Base-by-base conservation (phyloP, 23 tunicate genomes). In the Styela plicata region DNA sequence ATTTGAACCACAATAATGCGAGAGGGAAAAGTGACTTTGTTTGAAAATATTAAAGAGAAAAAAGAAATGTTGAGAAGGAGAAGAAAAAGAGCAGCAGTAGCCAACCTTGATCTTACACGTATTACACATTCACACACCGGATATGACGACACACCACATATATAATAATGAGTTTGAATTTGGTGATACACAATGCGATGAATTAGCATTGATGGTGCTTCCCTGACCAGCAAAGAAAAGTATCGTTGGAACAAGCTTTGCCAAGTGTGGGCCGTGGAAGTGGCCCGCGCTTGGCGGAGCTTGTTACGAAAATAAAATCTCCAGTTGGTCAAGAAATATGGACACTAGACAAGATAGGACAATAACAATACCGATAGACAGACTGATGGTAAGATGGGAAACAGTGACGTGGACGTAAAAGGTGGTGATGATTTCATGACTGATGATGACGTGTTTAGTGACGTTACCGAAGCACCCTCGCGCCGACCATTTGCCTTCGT, bases 381-480 rank as follows among this genome's bases (percentile, higher is more conserved):
- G 0, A 76, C 81, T 76, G 81, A 36, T 36, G 64, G 81, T 44
- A 33, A 27, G 1, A 44, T 36, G 81, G 66, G 31, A 44, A 76
- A 76, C 81, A 76, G 44, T 32, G 78, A 73, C 64, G 77, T 28
- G 36, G 77, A 71, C 77, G 57, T 44, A 44, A 44, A 44, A 44
- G 32, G 77, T 71, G 77, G 77, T 34, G 36, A 71, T 71, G 81
- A 76, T 53, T 76, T 76, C 66, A 44, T 44, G 81, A 76, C 81
- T 53, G 65, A 67, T 67, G 65, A 67, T 67, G 71, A 67, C 30
- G 71, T 67, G 31, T 67, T 67, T 67, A 24, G 64, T 44, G 81
- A 76, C 31, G 66, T 76, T 76, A 76, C 81, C 81, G 64, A 76
- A 33, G 66, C 81, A 44, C 81, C 81, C 29, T 25, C 81, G 81